These are phyloP conservation scores for Ormyrus thymus DNA, from an alignment of 2,888 invertebrate species.

Conservation along the genomic window DNA sequence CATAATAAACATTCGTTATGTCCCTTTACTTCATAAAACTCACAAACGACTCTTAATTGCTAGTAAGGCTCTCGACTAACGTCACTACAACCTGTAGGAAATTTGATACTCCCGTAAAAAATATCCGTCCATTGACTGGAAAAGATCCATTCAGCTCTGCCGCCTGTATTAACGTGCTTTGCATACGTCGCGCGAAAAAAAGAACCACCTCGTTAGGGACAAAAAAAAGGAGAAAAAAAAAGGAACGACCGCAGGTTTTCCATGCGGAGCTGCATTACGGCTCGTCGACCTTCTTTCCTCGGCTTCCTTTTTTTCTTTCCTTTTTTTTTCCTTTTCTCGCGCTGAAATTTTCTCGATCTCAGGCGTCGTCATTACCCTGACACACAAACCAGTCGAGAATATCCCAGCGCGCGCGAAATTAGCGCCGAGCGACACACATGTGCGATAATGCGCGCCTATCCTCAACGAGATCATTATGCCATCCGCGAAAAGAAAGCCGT, in stretches of 20 bases:
- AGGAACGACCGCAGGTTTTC: not conserved
- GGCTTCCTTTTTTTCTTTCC: not conserved
- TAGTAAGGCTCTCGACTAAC: too few species aligned
- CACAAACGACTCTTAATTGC: not conserved
- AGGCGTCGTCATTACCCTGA: slow-evolving; percentile 47
- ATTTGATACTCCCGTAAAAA: too few species aligned
- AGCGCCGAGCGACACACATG: slow-evolving; percentile 25
- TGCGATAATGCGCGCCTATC: slow-evolving; percentile 16
- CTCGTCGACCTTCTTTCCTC: slow-evolving; percentile 6
- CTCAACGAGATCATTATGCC: slow-evolving; percentile 19
- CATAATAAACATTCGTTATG: not conserved
- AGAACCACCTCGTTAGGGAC: too few species aligned
- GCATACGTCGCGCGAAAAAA: too few species aligned
- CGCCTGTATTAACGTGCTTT: too few species aligned
- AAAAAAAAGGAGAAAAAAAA: too few species aligned
- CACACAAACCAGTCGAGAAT: slow-evolving; percentile 50
- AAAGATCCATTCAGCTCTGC: too few species aligned
- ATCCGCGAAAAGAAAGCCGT: slow-evolving; percentile 10
- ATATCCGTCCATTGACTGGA: too few species aligned
- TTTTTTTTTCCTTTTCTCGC: not conserved
- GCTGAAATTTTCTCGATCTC: slow-evolving; percentile 42
- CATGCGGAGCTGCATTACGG: not conserved
- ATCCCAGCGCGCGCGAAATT: slow-evolving; percentile 35
- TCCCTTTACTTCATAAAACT: not conserved
- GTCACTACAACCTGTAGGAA: too few species aligned